Conservation (phyloP, 2,888 invertebrate species). For the Drosophila gaucha region DNA sequence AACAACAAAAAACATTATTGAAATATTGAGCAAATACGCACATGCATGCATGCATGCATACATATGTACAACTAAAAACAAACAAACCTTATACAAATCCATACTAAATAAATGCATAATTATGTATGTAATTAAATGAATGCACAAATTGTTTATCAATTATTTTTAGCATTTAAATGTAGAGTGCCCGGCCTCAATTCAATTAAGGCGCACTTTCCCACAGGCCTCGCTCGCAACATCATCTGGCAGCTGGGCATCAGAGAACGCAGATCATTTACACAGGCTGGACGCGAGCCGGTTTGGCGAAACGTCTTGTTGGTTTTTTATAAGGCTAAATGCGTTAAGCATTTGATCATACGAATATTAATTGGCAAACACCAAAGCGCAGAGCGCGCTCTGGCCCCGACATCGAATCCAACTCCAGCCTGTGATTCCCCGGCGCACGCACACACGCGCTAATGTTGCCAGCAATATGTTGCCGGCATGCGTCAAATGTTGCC, state of each 20-base stretch:
- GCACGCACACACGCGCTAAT: slow-evolving; percentile 55
- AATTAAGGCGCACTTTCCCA: slow-evolving; percentile 76
- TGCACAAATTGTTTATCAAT: slow-evolving; percentile 38
- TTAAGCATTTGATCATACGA: slow-evolving; percentile 81
- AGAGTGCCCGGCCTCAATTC: slow-evolving; percentile 49
- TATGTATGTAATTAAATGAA: slow-evolving; percentile 63
- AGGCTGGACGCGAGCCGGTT: slow-evolving; percentile 74
- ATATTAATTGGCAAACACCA: slow-evolving; percentile 79
- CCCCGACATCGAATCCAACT: slow-evolving; percentile 37
- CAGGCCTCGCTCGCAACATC: slow-evolving; percentile 42
- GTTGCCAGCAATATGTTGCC: slow-evolving; percentile 68
- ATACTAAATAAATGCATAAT: slow-evolving; percentile 65
- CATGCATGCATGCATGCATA: slow-evolving; percentile 18
- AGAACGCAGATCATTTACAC: slow-evolving; percentile 71
- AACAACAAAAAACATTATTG: slow-evolving; percentile 29
- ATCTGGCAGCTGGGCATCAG: slow-evolving; percentile 14
- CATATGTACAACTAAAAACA: slow-evolving; percentile 40
- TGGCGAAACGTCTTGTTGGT: slow-evolving; percentile 69
- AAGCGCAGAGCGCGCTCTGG: slow-evolving; percentile 59
- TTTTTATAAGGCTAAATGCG: slow-evolving; percentile 80
- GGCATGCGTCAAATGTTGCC: slow-evolving; percentile 68
- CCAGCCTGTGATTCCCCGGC: slow-evolving; percentile 9
- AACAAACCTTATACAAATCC: slow-evolving; percentile 46
- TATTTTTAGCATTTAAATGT: slow-evolving; percentile 9
- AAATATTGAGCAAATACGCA: slow-evolving; percentile 54